Evolutionary conservation across 2,797 vertebrate species (phyloP).

Genomic region (Pseudopleuronectes americanus): DNA sequence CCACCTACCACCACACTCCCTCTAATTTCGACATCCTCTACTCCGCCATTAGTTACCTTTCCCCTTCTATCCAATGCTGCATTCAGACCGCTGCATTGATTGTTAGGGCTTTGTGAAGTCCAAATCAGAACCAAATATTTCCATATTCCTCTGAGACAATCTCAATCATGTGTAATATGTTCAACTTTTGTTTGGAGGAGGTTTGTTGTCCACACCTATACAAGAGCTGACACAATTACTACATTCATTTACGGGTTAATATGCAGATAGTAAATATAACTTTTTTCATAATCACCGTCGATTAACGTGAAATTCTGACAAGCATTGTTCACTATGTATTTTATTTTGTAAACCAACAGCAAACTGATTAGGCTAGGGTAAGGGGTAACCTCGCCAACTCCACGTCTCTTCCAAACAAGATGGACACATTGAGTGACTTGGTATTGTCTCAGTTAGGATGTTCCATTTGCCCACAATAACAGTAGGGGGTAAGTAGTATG

Average conservation of each 20-base stretch:
- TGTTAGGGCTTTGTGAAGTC: background rate
- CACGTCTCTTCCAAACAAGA: too few species aligned
- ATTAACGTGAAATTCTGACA: background rate
- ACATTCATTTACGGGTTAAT: background rate
- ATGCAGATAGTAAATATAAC: background rate
- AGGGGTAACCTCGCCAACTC: too few species aligned
- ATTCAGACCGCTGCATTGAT: background rate
- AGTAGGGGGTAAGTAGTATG: too few species aligned
- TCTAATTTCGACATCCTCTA: constrained; percentile 56
- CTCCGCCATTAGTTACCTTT: constrained; percentile 34
- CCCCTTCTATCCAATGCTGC: constrained; percentile 4
- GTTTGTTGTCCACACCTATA: background rate
- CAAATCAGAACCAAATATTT: background rate
- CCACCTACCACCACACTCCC: constrained; percentile 25
- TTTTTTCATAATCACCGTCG: too few species aligned
- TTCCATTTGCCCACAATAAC: too few species aligned
- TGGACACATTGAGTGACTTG: too few species aligned
- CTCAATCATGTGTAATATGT: background rate
- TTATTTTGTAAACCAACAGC: too few species aligned
- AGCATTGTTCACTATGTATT: too few species aligned
- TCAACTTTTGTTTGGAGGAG: background rate
- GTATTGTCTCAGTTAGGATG: too few species aligned
- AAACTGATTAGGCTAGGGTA: too few species aligned
- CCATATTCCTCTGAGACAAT: background rate
- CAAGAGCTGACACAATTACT: background rate